phyloP scores from a whole-genome alignment of 2,888 invertebrate species.

The Synergus itoensis region DNA sequence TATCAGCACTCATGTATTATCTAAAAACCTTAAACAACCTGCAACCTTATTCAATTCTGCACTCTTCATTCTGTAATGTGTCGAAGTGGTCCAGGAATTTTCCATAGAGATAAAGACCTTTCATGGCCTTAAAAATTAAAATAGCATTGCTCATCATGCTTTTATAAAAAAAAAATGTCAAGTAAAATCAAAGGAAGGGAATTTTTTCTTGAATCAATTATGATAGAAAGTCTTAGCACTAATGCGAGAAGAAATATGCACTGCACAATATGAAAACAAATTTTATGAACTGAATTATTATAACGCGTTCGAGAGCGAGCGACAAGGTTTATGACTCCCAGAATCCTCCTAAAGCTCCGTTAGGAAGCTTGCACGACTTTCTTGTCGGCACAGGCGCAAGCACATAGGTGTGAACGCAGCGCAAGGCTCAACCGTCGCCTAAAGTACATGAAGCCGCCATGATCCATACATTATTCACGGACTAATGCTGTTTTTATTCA shows the following conservation, averaged over 20 bases:
- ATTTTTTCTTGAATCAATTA: constrained; percentile 8
- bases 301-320: constrained; percentile 62
- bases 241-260: constrained; percentile 27
- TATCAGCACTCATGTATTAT: background rate
- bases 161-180: no score
- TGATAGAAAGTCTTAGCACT: background rate
- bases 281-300: constrained; percentile 74
- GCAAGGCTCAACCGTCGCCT: constrained; percentile 46
- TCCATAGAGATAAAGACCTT: no score
- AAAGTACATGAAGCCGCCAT: constrained; percentile 59
- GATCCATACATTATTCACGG: constrained; percentile 76
- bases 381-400: constrained; percentile 43
- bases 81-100: no score
- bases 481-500: constrained; percentile 77
- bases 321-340: constrained; percentile 71
- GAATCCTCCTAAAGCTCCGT: constrained; percentile 71
- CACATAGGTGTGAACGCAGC: constrained; percentile 49
- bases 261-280: constrained; percentile 51
- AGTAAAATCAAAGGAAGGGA: no score
- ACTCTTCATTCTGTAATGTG: background rate
- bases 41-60: no score
- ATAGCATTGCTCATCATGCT: no score
- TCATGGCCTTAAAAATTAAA: no score
- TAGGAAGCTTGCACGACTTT: constrained; percentile 56
- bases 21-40: background rate